Evolutionary conservation across 2,797 vertebrate species (phyloP).

Genomic region (Coranthus polyacanthus): DNA sequence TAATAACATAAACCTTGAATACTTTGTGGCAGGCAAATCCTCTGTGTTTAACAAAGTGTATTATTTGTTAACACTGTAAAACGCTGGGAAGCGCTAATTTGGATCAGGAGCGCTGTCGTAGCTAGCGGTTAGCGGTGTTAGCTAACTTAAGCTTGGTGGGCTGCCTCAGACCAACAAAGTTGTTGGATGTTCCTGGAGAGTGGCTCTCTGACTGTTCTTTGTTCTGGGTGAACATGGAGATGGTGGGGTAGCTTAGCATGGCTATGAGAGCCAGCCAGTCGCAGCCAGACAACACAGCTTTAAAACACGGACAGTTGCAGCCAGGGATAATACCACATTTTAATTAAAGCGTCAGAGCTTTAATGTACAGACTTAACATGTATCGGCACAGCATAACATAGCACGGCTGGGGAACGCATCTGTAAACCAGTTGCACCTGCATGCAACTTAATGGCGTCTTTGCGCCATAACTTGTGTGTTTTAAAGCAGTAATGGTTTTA

Average conservation of each 20-base stretch:
- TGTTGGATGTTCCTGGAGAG: constrained; percentile 78
- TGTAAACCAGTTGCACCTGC: constrained; percentile 46
- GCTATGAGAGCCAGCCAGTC: constrained; percentile 51
- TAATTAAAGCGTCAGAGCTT: constrained; percentile 18
- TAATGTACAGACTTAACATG: constrained; percentile 19
- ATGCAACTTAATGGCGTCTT: constrained; percentile 4
- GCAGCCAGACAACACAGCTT: constrained; percentile 38
- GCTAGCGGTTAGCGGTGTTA: constrained; percentile 67
- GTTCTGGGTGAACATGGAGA: constrained; percentile 78
- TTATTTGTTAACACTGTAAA: background rate
- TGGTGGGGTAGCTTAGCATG: constrained; percentile 69
- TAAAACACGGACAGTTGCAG: constrained; percentile 12
- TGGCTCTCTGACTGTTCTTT: constrained; percentile 78
- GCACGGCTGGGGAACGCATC: background rate
- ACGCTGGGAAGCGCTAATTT: constrained; percentile 30
- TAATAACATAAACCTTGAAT: constrained; percentile 28
- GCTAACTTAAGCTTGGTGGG: constrained; percentile 70
- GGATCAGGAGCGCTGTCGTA: constrained; percentile 22
- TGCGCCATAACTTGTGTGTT: background rate
- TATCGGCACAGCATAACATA: background rate
- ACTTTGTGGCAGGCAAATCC: background rate
- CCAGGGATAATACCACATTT: constrained; percentile 26
- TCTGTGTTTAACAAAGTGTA: constrained; percentile 28
- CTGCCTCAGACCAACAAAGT: constrained; percentile 74
- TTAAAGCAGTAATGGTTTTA: constrained; percentile 18